phyloP scores from a whole-genome alignment of 2,113 vertebrate species.

The Microtus pennsylvanicus region DNA sequence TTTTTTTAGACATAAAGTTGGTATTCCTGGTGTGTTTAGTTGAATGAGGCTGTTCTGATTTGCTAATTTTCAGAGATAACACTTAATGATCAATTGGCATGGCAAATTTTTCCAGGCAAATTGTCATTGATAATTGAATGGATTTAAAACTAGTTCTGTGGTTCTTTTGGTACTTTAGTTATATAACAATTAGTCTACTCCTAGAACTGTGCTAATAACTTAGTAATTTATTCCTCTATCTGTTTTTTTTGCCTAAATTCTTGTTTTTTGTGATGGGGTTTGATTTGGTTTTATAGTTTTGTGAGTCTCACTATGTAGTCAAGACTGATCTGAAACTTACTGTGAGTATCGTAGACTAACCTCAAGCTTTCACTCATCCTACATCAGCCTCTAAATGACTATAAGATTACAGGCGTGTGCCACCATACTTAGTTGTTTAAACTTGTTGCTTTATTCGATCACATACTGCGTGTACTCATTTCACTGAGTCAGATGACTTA shows the following conservation, averaged over 20 bases:
- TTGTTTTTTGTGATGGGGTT: neutral
- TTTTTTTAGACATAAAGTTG: neutral
- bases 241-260: conserved; percentile 57
- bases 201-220: conserved; percentile 25
- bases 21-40: conserved; percentile 17
- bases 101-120: conserved; percentile 15
- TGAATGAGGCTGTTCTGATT: conserved; percentile 7
- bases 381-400: neutral
- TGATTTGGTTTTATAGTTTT: neutral
- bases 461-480: neutral
- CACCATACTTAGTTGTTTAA: neutral
- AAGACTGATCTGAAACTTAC: neutral
- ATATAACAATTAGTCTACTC: conserved; percentile 35
- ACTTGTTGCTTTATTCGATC: conserved; percentile 47
- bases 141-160: conserved; percentile 30
- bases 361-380: neutral
- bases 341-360: neutral
- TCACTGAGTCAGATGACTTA: neutral
- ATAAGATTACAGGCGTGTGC: neutral
- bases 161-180: conserved; percentile 27
- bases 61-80: conserved; percentile 39
- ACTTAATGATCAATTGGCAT: conserved; percentile 27
- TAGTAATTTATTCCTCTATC: conserved; percentile 36
- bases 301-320: neutral
- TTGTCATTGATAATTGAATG: conserved; percentile 35